Percentiles rank a stretch among this genome's conserved stretches.
These are phyloP conservation scores for Melinopterus prodromus DNA, from an alignment of 2,888 invertebrate genomes.

Conservation along the genomic window DNA sequence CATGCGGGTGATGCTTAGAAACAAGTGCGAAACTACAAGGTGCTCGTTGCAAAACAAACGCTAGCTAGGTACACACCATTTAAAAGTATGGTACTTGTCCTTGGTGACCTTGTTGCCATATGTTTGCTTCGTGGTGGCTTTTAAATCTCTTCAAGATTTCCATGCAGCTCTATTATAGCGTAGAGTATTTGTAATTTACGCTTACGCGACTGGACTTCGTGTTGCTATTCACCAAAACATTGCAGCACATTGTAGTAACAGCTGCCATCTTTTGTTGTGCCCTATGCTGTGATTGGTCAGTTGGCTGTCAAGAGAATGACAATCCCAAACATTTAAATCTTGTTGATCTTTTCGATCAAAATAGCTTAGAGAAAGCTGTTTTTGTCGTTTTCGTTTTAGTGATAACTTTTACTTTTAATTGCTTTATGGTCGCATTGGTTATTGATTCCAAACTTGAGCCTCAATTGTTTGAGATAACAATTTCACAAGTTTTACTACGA, in stretches of 20 bases:
- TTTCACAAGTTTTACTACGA: background rate
- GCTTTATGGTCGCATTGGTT: background rate
- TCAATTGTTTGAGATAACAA: background rate
- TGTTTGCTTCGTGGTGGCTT: background rate
- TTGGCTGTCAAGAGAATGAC: background rate
- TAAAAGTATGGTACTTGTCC: background rate
- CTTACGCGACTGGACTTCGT: background rate
- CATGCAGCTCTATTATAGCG: background rate
- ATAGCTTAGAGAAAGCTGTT: too few relatives aligned
- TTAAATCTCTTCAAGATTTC: background rate
- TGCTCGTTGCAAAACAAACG: conserved; percentile 14
- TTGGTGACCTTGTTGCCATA: conserved; percentile 29
- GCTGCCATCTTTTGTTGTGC: background rate
- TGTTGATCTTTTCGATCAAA: background rate
- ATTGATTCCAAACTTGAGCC: background rate
- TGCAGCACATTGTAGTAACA: background rate
- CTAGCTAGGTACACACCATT: conserved; percentile 34
- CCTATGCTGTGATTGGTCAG: background rate
- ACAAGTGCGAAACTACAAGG: conserved; percentile 13
- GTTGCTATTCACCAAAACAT: background rate
- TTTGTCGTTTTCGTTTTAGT: background rate
- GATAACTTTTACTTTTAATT: background rate
- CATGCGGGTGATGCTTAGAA: conserved; percentile 15
- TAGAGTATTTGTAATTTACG: background rate
- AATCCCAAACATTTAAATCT: background rate